phyloP scores from a whole-genome alignment of 2,797 vertebrate species.

The Silurus aristotelis region DNA sequence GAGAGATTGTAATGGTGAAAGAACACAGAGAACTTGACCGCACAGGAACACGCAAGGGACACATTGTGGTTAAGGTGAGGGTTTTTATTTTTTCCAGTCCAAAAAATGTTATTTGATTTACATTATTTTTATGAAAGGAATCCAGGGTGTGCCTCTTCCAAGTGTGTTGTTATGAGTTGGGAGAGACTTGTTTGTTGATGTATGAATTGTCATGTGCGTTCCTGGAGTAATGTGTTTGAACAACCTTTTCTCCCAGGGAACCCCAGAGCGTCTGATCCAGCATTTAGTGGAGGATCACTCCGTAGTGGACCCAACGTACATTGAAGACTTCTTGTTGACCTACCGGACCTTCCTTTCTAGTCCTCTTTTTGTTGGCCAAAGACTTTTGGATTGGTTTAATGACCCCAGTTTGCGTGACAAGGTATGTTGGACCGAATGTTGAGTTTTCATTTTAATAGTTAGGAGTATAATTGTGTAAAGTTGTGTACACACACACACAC shows the following conservation, averaged over 20 bases:
- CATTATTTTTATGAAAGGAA: background rate
- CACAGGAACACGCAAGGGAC: constrained; percentile 95
- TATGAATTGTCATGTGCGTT: background rate
- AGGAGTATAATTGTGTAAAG: too few relatives aligned
- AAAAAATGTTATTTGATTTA: background rate
- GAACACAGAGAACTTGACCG: constrained; percentile 96
- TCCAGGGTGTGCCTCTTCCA: background rate
- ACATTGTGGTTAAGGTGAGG: constrained; percentile 97
- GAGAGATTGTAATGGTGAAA: constrained; percentile 99
- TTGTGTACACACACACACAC: too few relatives aligned
- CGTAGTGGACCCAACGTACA: constrained; percentile 96
- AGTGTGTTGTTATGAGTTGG: too few relatives aligned
- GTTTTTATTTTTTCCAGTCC: background rate
- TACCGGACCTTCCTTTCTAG: constrained; percentile 98
- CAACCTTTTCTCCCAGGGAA: constrained; percentile 80
- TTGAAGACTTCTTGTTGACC: constrained; percentile 96
- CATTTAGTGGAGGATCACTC: constrained; percentile 99
- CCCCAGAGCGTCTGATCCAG: constrained; percentile 94
- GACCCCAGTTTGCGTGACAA: constrained; percentile 99
- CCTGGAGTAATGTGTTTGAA: background rate
- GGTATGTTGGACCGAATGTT: constrained; percentile 68
- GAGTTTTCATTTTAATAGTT: too few relatives aligned
- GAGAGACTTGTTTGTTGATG: background rate
- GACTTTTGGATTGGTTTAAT: constrained; percentile 98
- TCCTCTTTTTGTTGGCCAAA: constrained; percentile 96